Base-by-base conservation (phyloP, 1,140 invertebrate genomes). In the Caenorhabditis remanei region DNA sequence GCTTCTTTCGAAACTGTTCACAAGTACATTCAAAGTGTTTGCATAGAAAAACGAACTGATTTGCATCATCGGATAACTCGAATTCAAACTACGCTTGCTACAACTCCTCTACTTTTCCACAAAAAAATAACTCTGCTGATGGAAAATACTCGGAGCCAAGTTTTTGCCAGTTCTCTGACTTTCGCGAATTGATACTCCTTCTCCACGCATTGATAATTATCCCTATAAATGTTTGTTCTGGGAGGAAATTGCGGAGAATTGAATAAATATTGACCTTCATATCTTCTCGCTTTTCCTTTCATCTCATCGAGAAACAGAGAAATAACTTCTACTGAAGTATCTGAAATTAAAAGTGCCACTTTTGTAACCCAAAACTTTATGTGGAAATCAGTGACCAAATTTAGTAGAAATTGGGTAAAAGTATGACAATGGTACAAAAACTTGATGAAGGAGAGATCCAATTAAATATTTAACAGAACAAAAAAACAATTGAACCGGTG, bases 171-270 rank as follows among this genome's bases (percentile, higher is more conserved):
- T 48, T 50, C 5, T n/a, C 11, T 71, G 2, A 48, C 13, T 19
- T 4, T 46, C 46, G 71, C 46, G 46, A 79, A 50, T 50, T 79
- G 71, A 79, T 79, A 79, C 71, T 79, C 40, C 71, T 79, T 79
- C 65, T 71, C 65, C 71, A 79, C 71, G 71, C 71, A 79, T 79
- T 79, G 46, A 79, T 79, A 79, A 79, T 79, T 79, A 79, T 79
- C 71, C 46, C 7, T 46, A 19, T n/a, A 48, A 50, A 24, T 79
- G n/a, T 79, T 79, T 79, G 46, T 24, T 79, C 71, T 79, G 13
- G 71, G 32, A 48, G 71, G 46, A 79, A 53, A 50, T 79, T 79
- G 71, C 71, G 71, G 46, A 46, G 41, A 79, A 79, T 50, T 79
- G 46, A 50, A 24, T n/a, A 79, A 79, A 79, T 79, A 79, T 79